Evolutionary conservation across 2,888 invertebrate genomes (phyloP).

Genomic region (Therioaphis trifolii): DNA sequence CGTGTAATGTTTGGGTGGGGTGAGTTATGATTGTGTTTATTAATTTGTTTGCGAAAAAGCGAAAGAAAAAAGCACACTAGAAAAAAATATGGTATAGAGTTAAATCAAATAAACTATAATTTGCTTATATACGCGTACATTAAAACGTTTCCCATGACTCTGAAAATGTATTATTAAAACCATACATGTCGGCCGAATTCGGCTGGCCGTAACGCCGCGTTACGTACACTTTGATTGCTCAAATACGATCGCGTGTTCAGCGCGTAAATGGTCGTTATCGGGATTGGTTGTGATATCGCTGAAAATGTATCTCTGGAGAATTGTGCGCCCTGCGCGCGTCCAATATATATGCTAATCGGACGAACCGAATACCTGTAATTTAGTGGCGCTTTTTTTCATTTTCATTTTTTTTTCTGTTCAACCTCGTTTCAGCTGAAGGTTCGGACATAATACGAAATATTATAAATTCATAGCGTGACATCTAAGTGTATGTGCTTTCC

Average conservation of each 20-base stretch:
- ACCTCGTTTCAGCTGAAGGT: slow-evolving; percentile 44
- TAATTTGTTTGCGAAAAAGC: neutral
- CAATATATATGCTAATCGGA: slow-evolving; percentile 62
- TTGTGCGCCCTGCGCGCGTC: neutral
- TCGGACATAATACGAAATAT: slow-evolving; percentile 17
- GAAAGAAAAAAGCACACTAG: too few relatives aligned
- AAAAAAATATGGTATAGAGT: neutral
- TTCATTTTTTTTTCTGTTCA: neutral
- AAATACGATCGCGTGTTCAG: slow-evolving; percentile 43
- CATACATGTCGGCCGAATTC: neutral
- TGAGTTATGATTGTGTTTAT: neutral
- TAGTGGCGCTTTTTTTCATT: slow-evolving; percentile 21
- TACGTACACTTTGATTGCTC: neutral
- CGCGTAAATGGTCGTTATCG: neutral
- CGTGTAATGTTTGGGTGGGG: neutral
- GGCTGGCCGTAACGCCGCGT: neutral
- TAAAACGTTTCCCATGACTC: neutral
- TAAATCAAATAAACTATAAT: neutral
- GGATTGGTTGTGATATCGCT: slow-evolving; percentile 46
- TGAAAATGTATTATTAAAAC: neutral
- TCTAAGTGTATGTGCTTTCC: slow-evolving; percentile 54
- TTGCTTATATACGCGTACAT: neutral
- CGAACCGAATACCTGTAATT: slow-evolving; percentile 59
- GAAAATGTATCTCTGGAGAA: slow-evolving; percentile 39
- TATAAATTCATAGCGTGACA: slow-evolving; percentile 61